Evolutionary conservation across 2,797 vertebrate genomes (phyloP), one percentile per base, ranked within the genome.

Genomic region (Etheostoma nigrum): DNA sequence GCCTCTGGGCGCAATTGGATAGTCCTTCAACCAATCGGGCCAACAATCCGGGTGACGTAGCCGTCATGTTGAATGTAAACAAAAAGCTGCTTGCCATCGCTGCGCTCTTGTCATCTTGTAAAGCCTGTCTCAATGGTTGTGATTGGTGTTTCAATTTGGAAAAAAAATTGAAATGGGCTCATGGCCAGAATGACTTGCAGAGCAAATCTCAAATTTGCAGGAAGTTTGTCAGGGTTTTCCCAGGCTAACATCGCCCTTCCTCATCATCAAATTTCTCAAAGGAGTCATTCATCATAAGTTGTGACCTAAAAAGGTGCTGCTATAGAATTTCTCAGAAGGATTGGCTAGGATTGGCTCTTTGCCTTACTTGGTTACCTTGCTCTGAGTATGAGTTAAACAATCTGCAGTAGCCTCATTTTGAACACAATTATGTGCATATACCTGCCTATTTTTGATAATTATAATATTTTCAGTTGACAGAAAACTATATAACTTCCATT

Each of bases 281-380:
- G 88, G 91, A 93, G 86, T 74, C 89, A 91, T 93, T 94, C 79
- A 84, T 92, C 88, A 87, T 83, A 86, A 81, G 81, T 75, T 88
- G 83, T 89, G 91, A 93, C 91, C 87, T 88, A 86, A 91, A 92
- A 92, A 90, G 89, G 88, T 87, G 79, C 82, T 78, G 74, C 75
- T 83, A 63, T 84, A 83, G 83, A 74, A 85, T 90, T 89, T 89
- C 88, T 91, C 85, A 72, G 65, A 91, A 89, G 85, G 76, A 85
- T 90, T 87, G 76, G 55, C 82, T 84, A 59, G 49, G n/a, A n/a
- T n/a, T n/a, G n/a, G n/a, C 81, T 88, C 81, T 64, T 84, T 89
- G 81, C 87, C 86, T 89, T 88, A 91, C 88, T 91, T 88, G 83
- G 86, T 74, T 79, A 79, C 82, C 65, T 84, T 82, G 82, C 81